A percentile compares a stretch with the other conserved stretches of the same genome.
These are phyloP conservation scores for Drosophila pseudoananassae DNA, from an alignment of 1,140 invertebrate genomes.

Conservation along the genomic window DNA sequence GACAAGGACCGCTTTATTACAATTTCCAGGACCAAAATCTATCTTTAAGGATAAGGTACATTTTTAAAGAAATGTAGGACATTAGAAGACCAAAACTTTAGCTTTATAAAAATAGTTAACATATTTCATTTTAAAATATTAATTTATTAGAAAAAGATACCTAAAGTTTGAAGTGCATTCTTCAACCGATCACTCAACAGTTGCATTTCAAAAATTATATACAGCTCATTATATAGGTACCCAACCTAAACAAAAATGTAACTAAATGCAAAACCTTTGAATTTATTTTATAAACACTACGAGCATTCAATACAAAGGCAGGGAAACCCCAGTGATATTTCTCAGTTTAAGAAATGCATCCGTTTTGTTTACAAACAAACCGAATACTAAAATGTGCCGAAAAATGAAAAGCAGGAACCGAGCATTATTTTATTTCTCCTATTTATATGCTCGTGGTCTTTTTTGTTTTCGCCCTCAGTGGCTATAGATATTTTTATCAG, in stretches of 20 bases:
- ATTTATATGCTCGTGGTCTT: slow-evolving; percentile 8
- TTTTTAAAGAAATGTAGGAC: too few species aligned
- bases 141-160: too few species aligned
- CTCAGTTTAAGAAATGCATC: background rate
- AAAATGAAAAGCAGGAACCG: slow-evolving; percentile 31
- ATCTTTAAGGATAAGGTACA: too few species aligned
- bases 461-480: slow-evolving; percentile 1
- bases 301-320: background rate
- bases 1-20: too few species aligned
- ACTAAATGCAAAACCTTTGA: background rate
- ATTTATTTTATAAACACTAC: background rate
- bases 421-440: slow-evolving; percentile 8
- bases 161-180: too few species aligned
- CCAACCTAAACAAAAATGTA: background rate
- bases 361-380: slow-evolving; percentile 34
- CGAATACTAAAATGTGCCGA: slow-evolving; percentile 21
- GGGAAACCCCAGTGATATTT: background rate
- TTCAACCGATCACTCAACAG: too few species aligned
- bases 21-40: too few species aligned
- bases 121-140: too few species aligned
- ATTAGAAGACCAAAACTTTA: too few species aligned
- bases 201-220: too few species aligned
- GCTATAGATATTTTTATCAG: slow-evolving; percentile 4
- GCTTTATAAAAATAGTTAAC: too few species aligned
- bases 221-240: too few species aligned